Base-by-base conservation (phyloP, 1,140 invertebrate species). In the Lamellibrachia luymesi region DNA sequence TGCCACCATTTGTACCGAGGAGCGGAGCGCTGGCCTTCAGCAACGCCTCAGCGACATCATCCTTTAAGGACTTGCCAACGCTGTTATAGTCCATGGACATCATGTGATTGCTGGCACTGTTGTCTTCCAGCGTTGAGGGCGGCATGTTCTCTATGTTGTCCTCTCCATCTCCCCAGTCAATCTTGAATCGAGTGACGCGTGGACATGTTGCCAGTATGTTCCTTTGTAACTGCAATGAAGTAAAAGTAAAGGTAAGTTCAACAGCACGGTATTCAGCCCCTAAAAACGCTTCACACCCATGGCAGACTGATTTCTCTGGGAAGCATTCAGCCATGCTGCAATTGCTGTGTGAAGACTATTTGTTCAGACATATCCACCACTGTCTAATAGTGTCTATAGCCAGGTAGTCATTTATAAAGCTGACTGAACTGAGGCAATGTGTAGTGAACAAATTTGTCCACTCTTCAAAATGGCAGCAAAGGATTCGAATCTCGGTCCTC, bases 121-220 rank as follows among this genome's bases (percentile, higher is more conserved):
- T 95, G 94, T 52, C 95, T 94, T 64, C 95, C 94, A 7, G 94
- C 94, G 93, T 94, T 95, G 8, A 93, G 4, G 95, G 95, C 25
- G 95, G 94, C 56, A 95, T 93, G 93, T 95, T 95, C 94, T 95
- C 95, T 27, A 93, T 50, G 27, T 80, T 80, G 64, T 92, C 92
- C 64, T 94, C 93, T 22, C 38, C 51, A 50, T 93, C 93, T 51
- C 94, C 98, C 99, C 99, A 99, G 95, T 99, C 99, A 90, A 99
- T 99, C 97, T 99, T 99, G 96, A 99, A 99, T 94, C 98, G 97
- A 17, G 99, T 99, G 0, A 99, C 99, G 95, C 99, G 97, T 5
- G 99, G 99, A 96, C 98, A 98, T 91, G 98, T 98, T 0, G 98
- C 98, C 64, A 99, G 96, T 95, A 99, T 99, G 96, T 99, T 99